Base-by-base conservation (phyloP, 2,797 vertebrate genomes). In the Gobionotothen gibberifrons region DNA sequence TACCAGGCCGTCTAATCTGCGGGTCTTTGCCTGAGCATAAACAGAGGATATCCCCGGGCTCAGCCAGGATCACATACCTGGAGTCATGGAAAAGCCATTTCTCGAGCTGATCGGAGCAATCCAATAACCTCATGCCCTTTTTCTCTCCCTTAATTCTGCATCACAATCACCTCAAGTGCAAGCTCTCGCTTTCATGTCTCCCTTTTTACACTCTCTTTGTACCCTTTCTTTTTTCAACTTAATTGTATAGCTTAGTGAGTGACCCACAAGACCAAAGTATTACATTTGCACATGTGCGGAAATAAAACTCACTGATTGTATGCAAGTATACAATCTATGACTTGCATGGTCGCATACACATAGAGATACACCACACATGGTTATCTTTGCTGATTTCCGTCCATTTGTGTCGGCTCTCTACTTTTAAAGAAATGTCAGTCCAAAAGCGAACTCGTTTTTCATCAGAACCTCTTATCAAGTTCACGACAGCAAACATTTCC, bases 11-110 rank as follows among this genome's bases (percentile, higher is more conserved):
- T 79, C 90, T 93, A 92, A 94, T 94, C 90, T 91, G 79, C 49
- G 22, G 84, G 88, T 86, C 87, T 92, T 90, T 87, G 85, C 85
- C 81, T 63, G 79, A 90, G 90, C 81, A 91, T 92, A 94, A 94
- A 94, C 91, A 95, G 85, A 91, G 90, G 87, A 94, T 91, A 90
- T 91, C 89, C 84, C 83, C 59, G 63, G 77, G 89, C 91, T 93
- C 90, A 93, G 87, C 74, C 79, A 10, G 72, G 83, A 90, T 90
- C 91, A 92, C 87, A 88, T 89, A 90, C 89, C 89, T 89, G 86
- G 87, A 89, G 89, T 90, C 86, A 90, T 81, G 91, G 86, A 90
- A 88, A 90, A 93, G 87, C 92, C 87, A 90, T 89, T 93, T 83
- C 79, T 87, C 74, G 69, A 84, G 66, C 75, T 76, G 83, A 89